These are phyloP conservation scores for Xiphophorus birchmanni DNA, from an alignment of 2,797 vertebrate species.

Conservation along the genomic window DNA sequence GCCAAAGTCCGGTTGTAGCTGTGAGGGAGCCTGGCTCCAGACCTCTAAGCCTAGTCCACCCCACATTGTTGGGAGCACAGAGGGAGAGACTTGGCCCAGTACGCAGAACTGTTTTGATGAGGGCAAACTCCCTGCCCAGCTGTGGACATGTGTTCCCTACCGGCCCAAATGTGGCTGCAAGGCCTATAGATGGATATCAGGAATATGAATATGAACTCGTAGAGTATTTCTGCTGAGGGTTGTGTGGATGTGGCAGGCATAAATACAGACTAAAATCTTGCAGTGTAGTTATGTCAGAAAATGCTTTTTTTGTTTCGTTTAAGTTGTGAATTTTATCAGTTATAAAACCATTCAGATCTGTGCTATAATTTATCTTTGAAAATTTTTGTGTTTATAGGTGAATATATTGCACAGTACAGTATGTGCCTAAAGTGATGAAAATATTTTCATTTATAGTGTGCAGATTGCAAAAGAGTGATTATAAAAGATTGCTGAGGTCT, in stretches of 20 bases:
- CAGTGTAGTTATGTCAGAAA: slow-evolving; percentile 26
- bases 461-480: slow-evolving; percentile 44
- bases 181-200: slow-evolving; percentile 40
- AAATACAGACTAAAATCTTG: slow-evolving; percentile 13
- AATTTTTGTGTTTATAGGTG: slow-evolving; percentile 47
- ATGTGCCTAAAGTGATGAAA: slow-evolving; percentile 74
- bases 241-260: slow-evolving; percentile 22
- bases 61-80: slow-evolving; percentile 57
- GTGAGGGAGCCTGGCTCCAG: slow-evolving; percentile 63
- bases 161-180: slow-evolving; percentile 37
- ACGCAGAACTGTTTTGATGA: slow-evolving; percentile 63
- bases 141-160: slow-evolving; percentile 61
- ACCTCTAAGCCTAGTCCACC: slow-evolving; percentile 63
- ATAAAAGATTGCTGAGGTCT: slow-evolving; percentile 34
- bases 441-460: slow-evolving; percentile 49
- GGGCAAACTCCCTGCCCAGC: slow-evolving; percentile 64
- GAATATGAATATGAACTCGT: slow-evolving; percentile 47
- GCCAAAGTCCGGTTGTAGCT: slow-evolving; percentile 66
- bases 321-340: slow-evolving; percentile 44
- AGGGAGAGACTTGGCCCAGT: slow-evolving; percentile 48
- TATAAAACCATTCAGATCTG: slow-evolving; percentile 11
- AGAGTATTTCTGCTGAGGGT: slow-evolving; percentile 69
- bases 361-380: slow-evolving; percentile 26
- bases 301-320: slow-evolving; percentile 45
- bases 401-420: slow-evolving; percentile 58